Conservation (phyloP, 2,797 vertebrate species). For the Lithobates pipiens region DNA sequence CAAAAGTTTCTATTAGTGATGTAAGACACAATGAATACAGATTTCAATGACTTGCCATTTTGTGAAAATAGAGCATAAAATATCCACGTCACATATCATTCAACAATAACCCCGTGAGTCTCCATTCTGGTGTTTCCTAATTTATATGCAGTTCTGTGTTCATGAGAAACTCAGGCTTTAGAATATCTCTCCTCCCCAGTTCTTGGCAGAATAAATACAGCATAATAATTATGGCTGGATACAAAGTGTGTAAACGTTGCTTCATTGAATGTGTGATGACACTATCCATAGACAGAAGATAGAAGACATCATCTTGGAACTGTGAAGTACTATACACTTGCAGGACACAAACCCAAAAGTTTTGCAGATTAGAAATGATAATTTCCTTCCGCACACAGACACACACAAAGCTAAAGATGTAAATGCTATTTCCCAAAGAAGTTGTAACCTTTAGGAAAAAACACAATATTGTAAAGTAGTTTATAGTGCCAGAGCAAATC, state of each 20-base stretch:
- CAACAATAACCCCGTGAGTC: constrained; percentile 31
- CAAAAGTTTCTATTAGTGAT: no score
- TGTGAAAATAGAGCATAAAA: not conserved
- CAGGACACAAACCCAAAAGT: constrained; percentile 32
- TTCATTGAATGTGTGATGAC: constrained; percentile 34
- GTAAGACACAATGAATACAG: no score
- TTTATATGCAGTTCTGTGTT: constrained; percentile 41
- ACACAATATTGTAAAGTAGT: constrained; percentile 40
- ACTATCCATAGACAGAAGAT: constrained; percentile 28
- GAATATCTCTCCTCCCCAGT: constrained; percentile 40
- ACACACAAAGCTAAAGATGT: constrained; percentile 47
- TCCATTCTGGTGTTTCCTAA: constrained; percentile 24
- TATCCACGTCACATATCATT: not conserved
- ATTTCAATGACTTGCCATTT: no score
- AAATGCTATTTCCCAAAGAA: constrained; percentile 41
- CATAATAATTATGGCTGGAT: constrained; percentile 52
- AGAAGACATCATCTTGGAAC: constrained; percentile 41
- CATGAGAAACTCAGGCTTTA: constrained; percentile 51
- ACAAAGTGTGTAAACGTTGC: constrained; percentile 36
- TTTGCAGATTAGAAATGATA: constrained; percentile 43
- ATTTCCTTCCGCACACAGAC: constrained; percentile 42
- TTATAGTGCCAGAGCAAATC: constrained; percentile 50
- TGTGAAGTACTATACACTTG: constrained; percentile 32
- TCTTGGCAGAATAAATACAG: constrained; percentile 37
- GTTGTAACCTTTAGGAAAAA: constrained; percentile 42